Base-by-base conservation (phyloP, 2,797 vertebrate genomes). In the Spondyliosoma cantharus region DNA sequence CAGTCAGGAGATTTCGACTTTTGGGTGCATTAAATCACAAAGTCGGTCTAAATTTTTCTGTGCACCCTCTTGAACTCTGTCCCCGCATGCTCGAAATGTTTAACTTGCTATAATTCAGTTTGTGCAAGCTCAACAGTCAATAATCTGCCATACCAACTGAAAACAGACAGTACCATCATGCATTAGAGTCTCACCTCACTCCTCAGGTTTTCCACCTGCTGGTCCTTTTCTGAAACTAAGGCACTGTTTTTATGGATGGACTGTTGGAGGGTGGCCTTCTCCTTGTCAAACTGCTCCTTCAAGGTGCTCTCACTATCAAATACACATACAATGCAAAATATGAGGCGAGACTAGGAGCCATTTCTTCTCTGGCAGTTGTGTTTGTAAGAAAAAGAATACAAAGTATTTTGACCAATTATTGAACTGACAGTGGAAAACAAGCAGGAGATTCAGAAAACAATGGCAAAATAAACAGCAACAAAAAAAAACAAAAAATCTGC, bases 201-300 rank as follows among this genome's bases (percentile, higher is more conserved):
- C 86, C 90, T 95, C 86, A 98, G 95, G 71, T 93, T 96, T 78
- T 97, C 95, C 89, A 98, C 90, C 84, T 97, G 96, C 69, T 96
- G 94, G 76, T 98, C 96, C 91, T 96, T 97, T 66, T 97, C 95
- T 45, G 95, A 96, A 89, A 97, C 95, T 94, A 98, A 97, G 96
- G 97, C 97, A 96, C 97, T 96, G 78, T 96, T 97, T 76, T 96
- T 94, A 75, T 94, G 94, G 90, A 96, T 93, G 80, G 97, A 96
- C 86, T 97, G 96, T 90, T 97, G 95, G 87, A 97, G 89, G 71
- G 95, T 91, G 11, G 94, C 92, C 87, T 96, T 97, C 86, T 99
- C 97, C 87, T 96, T 96, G 81, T 96, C 95, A 9, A 96, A 88
- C 88, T 96, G 96, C 90, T 95, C 95, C 92, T 96, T 96, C 86